phyloP scores from a whole-genome alignment of 1,140 invertebrate genomes.

The Drosophila subpulchrella region DNA sequence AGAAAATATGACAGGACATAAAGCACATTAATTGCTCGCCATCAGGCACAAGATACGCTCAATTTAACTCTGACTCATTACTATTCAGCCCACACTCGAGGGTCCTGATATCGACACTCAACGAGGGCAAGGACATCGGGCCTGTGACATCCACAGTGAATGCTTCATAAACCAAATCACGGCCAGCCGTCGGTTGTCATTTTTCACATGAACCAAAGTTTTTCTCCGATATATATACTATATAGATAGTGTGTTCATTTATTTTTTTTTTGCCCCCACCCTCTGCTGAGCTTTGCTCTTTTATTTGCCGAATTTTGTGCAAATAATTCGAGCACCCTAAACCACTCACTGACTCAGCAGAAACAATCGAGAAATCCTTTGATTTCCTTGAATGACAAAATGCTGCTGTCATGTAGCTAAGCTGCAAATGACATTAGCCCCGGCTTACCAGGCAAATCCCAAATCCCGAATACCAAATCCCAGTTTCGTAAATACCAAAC shows the following conservation, averaged over 20 bases:
- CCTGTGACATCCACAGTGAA: slow-evolving; percentile 15
- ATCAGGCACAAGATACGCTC: slow-evolving; percentile 31
- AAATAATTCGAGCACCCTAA: slow-evolving; percentile 65
- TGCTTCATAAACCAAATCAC: slow-evolving; percentile 67
- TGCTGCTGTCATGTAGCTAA: slow-evolving; percentile 66
- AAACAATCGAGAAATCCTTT: slow-evolving; percentile 48
- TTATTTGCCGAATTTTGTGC: slow-evolving; percentile 39
- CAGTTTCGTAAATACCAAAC: slow-evolving; percentile 22
- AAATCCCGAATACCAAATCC: slow-evolving; percentile 29
- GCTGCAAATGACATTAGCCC: slow-evolving; percentile 66
- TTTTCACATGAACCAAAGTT: slow-evolving; percentile 59
- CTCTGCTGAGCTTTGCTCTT: slow-evolving; percentile 17
- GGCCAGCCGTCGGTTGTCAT: slow-evolving; percentile 65
- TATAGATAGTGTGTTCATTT: slow-evolving; percentile 18
- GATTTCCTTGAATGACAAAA: slow-evolving; percentile 60
- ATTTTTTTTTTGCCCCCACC: slow-evolving; percentile 14
- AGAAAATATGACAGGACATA: slow-evolving; percentile 67
- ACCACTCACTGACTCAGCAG: slow-evolving; percentile 64
- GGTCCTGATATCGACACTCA: slow-evolving; percentile 26
- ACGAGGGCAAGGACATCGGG: slow-evolving; percentile 14
- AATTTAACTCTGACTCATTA: slow-evolving; percentile 61
- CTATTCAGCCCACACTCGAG: slow-evolving; percentile 69
- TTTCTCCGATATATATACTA: slow-evolving; percentile 10
- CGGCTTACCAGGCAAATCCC: slow-evolving; percentile 27
- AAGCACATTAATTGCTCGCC: slow-evolving; percentile 74